These are phyloP conservation scores for Psettodes erumei DNA, from an alignment of 2,113 vertebrate genomes.

Conservation along the genomic window DNA sequence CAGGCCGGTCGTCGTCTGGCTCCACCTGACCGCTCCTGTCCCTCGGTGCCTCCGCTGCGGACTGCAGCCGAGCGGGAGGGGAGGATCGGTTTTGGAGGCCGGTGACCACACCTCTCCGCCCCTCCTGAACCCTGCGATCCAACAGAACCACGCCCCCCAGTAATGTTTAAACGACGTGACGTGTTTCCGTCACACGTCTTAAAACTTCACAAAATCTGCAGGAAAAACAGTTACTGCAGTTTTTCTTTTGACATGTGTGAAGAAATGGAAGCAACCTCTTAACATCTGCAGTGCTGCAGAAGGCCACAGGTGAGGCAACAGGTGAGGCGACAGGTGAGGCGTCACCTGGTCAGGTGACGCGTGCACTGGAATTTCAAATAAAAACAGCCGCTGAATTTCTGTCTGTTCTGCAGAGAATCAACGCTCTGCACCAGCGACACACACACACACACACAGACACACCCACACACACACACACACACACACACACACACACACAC, in stretches of 20 bases:
- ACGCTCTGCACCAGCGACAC: too few species aligned
- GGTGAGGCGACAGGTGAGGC: not conserved
- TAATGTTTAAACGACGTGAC: too few species aligned
- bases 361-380: not conserved
- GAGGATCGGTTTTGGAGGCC: slow-evolving; percentile 37
- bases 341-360: not conserved
- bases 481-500: not conserved
- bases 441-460: too few species aligned
- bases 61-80: slow-evolving; percentile 37
- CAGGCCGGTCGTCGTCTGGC: slow-evolving; percentile 22
- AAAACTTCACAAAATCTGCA: too few species aligned
- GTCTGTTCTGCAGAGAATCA: not conserved
- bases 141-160: not conserved
- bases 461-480: slow-evolving; percentile 4
- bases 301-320: too few species aligned
- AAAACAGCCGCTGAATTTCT: not conserved
- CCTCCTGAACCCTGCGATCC: slow-evolving; percentile 11
- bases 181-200: too few species aligned
- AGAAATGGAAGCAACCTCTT: too few species aligned
- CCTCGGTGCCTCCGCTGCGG: slow-evolving; percentile 19
- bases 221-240: too few species aligned
- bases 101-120: slow-evolving; percentile 68
- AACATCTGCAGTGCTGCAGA: not conserved
- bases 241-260: too few species aligned
- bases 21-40: slow-evolving; percentile 23